Evolutionary conservation across 2,113 vertebrate species (phyloP), one percentile per base, ranked within the genome.

Genomic region (Plecturocebus donacophilus): DNA sequence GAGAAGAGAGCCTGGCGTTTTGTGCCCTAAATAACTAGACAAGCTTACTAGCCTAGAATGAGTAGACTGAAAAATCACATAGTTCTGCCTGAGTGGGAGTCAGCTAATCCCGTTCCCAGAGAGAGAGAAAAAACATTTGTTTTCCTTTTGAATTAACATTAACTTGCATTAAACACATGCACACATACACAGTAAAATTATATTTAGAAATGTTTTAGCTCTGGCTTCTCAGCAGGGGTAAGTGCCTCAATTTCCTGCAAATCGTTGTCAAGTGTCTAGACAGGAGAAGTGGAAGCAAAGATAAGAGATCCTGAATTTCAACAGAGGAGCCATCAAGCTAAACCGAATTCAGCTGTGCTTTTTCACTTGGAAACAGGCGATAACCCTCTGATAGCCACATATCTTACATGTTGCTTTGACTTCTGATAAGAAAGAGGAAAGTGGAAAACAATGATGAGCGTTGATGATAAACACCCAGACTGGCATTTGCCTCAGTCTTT

Each of bases 211-310:
- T 97, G 95, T 96, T 96, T 98, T 95, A 93, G 88, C 73, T 91
- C 88, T 96, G 97, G 73, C 61, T 98, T 96, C 95, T 96, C 95
- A 92, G 95, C 81, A 95, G 94, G 95, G 58, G 42, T 98, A 97
- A 98, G 94, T 95, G 96, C 95, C 96, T 97, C 96, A 97, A 98
- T 98, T 98, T 98, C 98, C 98, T 98, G 97, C 95, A 98, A 97
- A 98, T 97, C 95, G 96, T 86, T 97, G 97, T 98, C 95, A 97
- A 98, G 97, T 95, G 97, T 98, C 96, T 97, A 98, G 97, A 98
- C 97, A 35, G 96, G 84, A 98, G 96, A 98, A 97, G 97, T 97
- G 97, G 91, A 96, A 96, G 81, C 86, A 95, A 82, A 97, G 97
- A 98, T 97, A 97, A 98, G 97, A 95, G 75, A 96, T 70, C 66